Base-by-base conservation (phyloP, 2,797 vertebrate species). In the Anniella stebbinsi region DNA sequence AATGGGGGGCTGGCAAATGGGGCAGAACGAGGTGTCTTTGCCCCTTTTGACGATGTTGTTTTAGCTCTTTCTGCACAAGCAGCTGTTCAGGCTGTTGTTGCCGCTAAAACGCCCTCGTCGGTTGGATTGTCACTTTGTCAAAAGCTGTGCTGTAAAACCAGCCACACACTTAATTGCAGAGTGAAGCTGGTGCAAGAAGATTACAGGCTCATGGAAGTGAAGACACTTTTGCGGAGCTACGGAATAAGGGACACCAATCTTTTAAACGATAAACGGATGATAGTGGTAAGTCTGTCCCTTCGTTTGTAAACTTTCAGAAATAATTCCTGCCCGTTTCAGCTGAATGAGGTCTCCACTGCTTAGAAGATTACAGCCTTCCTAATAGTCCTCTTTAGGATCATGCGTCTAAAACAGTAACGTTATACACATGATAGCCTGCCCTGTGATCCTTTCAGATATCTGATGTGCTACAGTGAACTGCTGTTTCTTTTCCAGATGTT, bases 181-280 rank as follows among this genome's bases (percentile, higher is more conserved):
- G 98, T 98, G 92, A 98, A 98, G 91, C 97, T 99, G 89, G 93
- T 99, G 81, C 98, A 98, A 93, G 99, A 99, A 89, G 98, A 98
- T 93, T 99, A 99, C 94, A 97, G 92, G 75, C 96, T 99, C 51
- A 99, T 99, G 99, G 98, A 99, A 95, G 98, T 99, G 94, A 99
- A 98, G 95, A 99, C 98, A 88, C 98, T 99, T 90, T 96, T 99
- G 91, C 96, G 98, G 89, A 97, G 97, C 77, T 99, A 99, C 69
- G 99, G 99, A 41, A 98, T 99, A 94, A 98, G 98, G 89, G 99
- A 98, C 85, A 97, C 98, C 94, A 99, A 98, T 91, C 98, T 98
- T 87, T 97, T 98, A 45, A 98, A 97, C 94, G 97, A 97, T 89
- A 98, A 97, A 48, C 97, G 98, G 89, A 97, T 98, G 92, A 98